Evolutionary conservation across 1,140 invertebrate species (phyloP).

Genomic region (Ylistrum balloti): DNA sequence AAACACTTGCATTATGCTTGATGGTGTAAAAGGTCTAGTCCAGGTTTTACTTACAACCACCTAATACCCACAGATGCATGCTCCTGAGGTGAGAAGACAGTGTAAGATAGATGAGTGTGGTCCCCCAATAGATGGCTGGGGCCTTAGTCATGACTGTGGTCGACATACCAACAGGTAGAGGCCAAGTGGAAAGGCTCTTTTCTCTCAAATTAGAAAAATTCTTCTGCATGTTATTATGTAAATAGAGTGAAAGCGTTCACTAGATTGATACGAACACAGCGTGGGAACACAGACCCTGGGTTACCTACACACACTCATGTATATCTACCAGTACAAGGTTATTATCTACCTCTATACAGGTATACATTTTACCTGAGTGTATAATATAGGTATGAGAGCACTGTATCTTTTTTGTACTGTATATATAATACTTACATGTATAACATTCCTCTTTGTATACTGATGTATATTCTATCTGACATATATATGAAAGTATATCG

Average conservation of each 20-base stretch:
- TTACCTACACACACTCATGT: background rate
- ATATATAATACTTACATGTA: too few species aligned
- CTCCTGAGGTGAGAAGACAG: constrained; percentile 22
- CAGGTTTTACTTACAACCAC: background rate
- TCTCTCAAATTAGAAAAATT: constrained; percentile 36
- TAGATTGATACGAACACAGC: background rate
- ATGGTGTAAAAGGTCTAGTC: too few species aligned
- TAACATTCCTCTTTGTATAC: too few species aligned
- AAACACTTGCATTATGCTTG: too few species aligned
- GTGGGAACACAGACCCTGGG: constrained; percentile 5
- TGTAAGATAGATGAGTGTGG: constrained; percentile 4
- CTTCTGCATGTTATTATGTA: constrained; percentile 39
- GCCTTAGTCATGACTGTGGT: constrained; percentile 37
- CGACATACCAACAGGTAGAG: constrained; percentile 37
- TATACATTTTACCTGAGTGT: too few species aligned
- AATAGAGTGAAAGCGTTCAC: constrained; percentile 34
- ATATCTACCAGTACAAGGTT: background rate
- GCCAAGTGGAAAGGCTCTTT: background rate
- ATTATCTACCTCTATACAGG: background rate
- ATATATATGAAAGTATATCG: too few species aligned
- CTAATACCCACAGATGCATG: background rate
- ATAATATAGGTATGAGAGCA: background rate
- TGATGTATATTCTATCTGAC: too few species aligned
- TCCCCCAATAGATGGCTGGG: constrained; percentile 33
- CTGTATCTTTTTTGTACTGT: too few species aligned